phyloP scores from a whole-genome alignment of 2,797 vertebrate genomes.

The Intellagama lesueurii region DNA sequence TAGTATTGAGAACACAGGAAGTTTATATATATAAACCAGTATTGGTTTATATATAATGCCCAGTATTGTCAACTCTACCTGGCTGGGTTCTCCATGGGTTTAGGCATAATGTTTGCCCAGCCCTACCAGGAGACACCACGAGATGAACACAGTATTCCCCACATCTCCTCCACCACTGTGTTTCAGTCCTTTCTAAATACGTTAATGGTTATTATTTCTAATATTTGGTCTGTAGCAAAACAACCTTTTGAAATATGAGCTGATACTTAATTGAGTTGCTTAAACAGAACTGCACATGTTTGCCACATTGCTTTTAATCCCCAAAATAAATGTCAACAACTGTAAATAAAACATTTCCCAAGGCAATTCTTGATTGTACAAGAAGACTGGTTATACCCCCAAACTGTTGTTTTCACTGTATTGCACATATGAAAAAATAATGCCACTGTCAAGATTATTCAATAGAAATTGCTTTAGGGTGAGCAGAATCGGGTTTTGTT shows the following conservation, averaged over 20 bases:
- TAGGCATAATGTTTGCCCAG: too few relatives aligned
- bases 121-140: too few relatives aligned
- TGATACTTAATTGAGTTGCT: neutral
- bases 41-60: too few relatives aligned
- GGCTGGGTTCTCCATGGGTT: too few relatives aligned
- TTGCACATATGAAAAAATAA: neutral
- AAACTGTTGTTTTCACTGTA: neutral
- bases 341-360: conserved; percentile 23
- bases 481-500: conserved; percentile 44
- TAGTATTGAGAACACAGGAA: too few relatives aligned
- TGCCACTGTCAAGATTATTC: neutral
- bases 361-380: neutral
- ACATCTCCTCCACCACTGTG: too few relatives aligned
- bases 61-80: too few relatives aligned
- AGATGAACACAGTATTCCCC: too few relatives aligned
- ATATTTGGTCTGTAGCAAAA: too few relatives aligned
- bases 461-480: conserved; percentile 11
- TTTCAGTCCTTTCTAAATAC: too few relatives aligned
- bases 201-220: too few relatives aligned
- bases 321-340: conserved; percentile 15
- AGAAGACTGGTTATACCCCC: neutral
- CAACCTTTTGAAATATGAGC: neutral
- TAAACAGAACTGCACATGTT: neutral
- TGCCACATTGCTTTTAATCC: neutral
- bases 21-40: too few relatives aligned